These are phyloP conservation scores for Gadus chalcogrammus DNA, from an alignment of 2,113 vertebrate species.

Conservation along the genomic window DNA sequence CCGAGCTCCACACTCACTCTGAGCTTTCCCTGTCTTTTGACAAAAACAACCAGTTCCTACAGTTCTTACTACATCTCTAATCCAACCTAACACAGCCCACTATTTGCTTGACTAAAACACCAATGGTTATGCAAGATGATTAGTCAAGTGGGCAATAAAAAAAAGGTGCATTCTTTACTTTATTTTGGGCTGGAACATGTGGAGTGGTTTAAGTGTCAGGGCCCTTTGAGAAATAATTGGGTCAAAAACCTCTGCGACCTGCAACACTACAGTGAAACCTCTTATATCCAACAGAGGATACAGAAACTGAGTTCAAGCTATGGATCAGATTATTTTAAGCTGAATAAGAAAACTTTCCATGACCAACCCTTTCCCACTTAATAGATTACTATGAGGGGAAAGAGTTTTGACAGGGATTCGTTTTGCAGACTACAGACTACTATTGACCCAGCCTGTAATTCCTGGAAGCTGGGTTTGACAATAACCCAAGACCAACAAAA, in stretches of 20 bases:
- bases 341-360: conserved; percentile 23
- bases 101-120: conserved; percentile 28
- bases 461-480: neutral
- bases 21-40: neutral
- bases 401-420: conserved; percentile 44
- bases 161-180: conserved; percentile 31
- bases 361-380: conserved; percentile 2
- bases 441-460: conserved; percentile 5
- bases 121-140: conserved; percentile 41
- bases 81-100: conserved; percentile 34
- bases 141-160: neutral
- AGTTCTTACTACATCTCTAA: conserved; percentile 31
- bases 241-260: conserved; percentile 32
- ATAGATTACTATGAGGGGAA: conserved; percentile 48
- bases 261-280: conserved; percentile 18
- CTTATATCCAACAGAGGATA: neutral
- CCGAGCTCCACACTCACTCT: conserved; percentile 1
- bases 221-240: conserved; percentile 11
- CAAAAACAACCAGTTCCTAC: conserved; percentile 28
- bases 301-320: conserved; percentile 3
- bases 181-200: conserved; percentile 20
- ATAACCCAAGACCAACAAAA: conserved; percentile 22
- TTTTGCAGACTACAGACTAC: conserved; percentile 26
- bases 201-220: conserved; percentile 13
- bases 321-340: conserved; percentile 46